Base-by-base conservation (phyloP, 2,797 vertebrate genomes). In the Myotis vivesi region DNA sequence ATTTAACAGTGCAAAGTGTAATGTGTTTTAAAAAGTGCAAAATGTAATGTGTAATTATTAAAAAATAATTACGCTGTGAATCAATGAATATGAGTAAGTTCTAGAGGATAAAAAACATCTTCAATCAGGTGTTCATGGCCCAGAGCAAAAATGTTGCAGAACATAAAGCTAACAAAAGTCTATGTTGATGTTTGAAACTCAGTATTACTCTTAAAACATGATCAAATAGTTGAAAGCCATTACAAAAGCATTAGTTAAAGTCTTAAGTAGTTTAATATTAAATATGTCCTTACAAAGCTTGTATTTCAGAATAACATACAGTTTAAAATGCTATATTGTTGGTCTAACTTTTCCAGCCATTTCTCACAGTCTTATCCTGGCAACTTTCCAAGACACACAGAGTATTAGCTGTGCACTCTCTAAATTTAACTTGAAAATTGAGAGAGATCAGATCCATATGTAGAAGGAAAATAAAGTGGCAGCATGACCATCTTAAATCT, bases 381-480 rank as follows among this genome's bases (percentile, higher is more conserved):
- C 95, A 87, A 10, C 33, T 68, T 94, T 97, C 97, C 93, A 97
- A 97, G 75, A 97, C 86, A 95, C 73, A 95, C 87, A 96, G 88
- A 97, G 87, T 94, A 91, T 96, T 96, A 96, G 80, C 92, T 96
- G 51, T 87, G 20, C 41, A 85, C 85, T 95, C 86, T 94, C 68
- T 96, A 97, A 96, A 87, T 94, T 96, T 96, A 94, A 93, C 96
- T 95, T 90, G 87, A 88, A 93, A 96, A 90, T 64, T 80, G 91
- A 87, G 86, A 87, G 92, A 92, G 68, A 94, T 94, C 93, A 95
- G 71, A 95, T 92, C 92, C 91, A 96, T 96, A 96, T 92, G 87
- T 83, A 77, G 12, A 91, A 79, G 83, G 92, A 96, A 91, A 97
- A 92, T 94, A 95, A 94, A 94, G 76, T 95, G 75, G 92, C 94